Conservation (phyloP, 2,888 invertebrate species). For the Agelastica alni region DNA sequence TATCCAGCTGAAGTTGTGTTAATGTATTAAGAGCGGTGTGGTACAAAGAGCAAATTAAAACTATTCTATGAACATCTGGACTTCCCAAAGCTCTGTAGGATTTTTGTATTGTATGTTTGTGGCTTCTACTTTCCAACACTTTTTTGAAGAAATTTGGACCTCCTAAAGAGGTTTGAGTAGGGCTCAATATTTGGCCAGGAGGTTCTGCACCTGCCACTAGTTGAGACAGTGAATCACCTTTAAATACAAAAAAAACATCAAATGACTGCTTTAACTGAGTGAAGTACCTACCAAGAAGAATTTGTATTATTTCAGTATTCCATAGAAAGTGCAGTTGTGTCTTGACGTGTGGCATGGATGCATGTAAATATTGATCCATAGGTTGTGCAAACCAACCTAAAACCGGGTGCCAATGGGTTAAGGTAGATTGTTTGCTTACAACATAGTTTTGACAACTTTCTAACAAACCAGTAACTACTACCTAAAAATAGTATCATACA, state of each 20-base stretch:
- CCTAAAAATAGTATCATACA: slow-evolving; percentile 59
- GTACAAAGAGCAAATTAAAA: slow-evolving; percentile 89
- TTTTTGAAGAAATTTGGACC: slow-evolving; percentile 63
- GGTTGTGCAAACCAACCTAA: slow-evolving; percentile 89
- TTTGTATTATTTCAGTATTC: slow-evolving; percentile 61
- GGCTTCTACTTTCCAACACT: slow-evolving; percentile 64
- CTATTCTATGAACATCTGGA: slow-evolving; percentile 79
- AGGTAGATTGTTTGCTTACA: slow-evolving; percentile 85
- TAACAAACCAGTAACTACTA: slow-evolving; percentile 81
- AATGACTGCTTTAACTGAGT: too few species aligned
- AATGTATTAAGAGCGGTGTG: slow-evolving; percentile 88
- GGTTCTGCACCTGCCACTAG: slow-evolving; percentile 46
- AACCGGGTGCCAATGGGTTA: slow-evolving; percentile 97
- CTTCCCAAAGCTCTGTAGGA: slow-evolving; percentile 78
- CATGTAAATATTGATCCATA: slow-evolving; percentile 61
- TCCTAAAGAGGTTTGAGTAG: slow-evolving; percentile 53
- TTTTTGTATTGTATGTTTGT: slow-evolving; percentile 66
- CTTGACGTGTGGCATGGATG: slow-evolving; percentile 62
- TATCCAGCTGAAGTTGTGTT: slow-evolving; percentile 88
- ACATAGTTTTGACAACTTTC: slow-evolving; percentile 92
- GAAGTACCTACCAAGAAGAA: slow-evolving; percentile 60
- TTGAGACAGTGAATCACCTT: slow-evolving; percentile 54
- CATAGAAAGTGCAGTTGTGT: slow-evolving; percentile 61
- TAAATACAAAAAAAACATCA: slow-evolving; percentile 26
- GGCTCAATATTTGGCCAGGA: slow-evolving; percentile 47